Base-by-base conservation (phyloP, 2,113 vertebrate species). In the Myanophis thanlyinensis region DNA sequence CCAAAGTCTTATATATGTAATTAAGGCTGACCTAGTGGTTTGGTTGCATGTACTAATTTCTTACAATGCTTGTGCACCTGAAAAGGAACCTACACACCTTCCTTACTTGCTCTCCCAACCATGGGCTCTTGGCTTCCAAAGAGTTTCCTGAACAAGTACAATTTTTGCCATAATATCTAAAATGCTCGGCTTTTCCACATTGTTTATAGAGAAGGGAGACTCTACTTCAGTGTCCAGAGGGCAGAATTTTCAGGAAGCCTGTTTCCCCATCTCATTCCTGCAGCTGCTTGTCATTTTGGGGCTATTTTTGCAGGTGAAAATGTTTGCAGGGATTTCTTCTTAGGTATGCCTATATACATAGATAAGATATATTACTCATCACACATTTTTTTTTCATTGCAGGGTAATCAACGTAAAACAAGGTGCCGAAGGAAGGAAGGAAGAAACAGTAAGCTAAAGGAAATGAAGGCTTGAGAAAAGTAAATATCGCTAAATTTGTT, bases 1-100 rank as follows among this genome's bases (percentile, higher is more conserved):
- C 87, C 87, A 25, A 54, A 27, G 18, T 44, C 52, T 12, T 56
- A 2, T 46, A 23, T 56, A 89, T 0, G 0, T 51, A 89, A 27
- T 0, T 85, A 92, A 92, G 48, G 91, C 92, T 95, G 94, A 93
- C 92, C 93, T 1, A 4, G 10, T 20, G 51, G 30, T 25, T 25
- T 25, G 22, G 0, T 1, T 0, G 89, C 35, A 30, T 4, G 0
- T 56, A 40, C 10, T 44, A 12, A 12, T 25, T 56, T 44, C 25
- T 1, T 40, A 40, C 35, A 89, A 11, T 44, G 35, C 35, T 56
- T 12, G 3, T 40, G 15, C 67, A 46, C 86, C 18, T 23, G 51
- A 52, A 52, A 11, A n/a, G 49, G 49, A 51, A 23, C 3, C 23
- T 27, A 11, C 30, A 46, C 25, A 30, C 23, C 4, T 12, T 47